Evolutionary conservation across 2,888 invertebrate species (phyloP), one percentile per base, ranked within the genome.

Genomic region (Criorhina ranunculi): DNA sequence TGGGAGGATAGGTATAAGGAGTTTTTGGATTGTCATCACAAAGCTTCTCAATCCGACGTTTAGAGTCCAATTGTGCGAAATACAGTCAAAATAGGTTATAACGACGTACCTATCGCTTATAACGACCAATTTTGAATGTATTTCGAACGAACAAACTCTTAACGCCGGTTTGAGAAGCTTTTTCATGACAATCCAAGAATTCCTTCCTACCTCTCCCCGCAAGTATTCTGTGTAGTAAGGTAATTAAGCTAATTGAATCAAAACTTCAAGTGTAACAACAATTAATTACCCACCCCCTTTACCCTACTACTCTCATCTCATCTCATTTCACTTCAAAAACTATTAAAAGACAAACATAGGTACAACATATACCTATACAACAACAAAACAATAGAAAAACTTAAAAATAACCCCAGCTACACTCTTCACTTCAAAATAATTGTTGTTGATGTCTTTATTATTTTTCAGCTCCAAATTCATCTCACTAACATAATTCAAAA

Each of bases 361-460:
- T n/a, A n/a, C 1, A 24, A 37, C 3, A 51, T 15, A 29, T n/a
- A n/a, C n/a, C n/a, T n/a, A n/a, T n/a, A n/a, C 31, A 53, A 53
- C 40, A 67, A 5, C n/a, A 67, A 42, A 17, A 33, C n/a, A 51
- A 66, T n/a, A 42, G 9, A 29, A n/a, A 40, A 40, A 15, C 12
- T 51, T 24, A 51, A 31, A 33, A 37, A 15, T 29, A 15, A 15
- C 11, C n/a, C n/a, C 12, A 35, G 33, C 12, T 17, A n/a, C 29
- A 51, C 42, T 67, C 55, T 33, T 53, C 42, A 42, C 5, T 5
- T 46, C 33, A 46, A 33, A 33, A 33, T 51, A 40, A 4, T 55
- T 24, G 9, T 12, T 42, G 46, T 40, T 69, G 60, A 77, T 70
- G 77, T 69, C 44, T 77, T 70, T 46, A 70, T 77, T 55, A 70